These are phyloP conservation scores for Psylliodes chrysocephalus DNA, from an alignment of 2,888 invertebrate species.

Conservation along the genomic window DNA sequence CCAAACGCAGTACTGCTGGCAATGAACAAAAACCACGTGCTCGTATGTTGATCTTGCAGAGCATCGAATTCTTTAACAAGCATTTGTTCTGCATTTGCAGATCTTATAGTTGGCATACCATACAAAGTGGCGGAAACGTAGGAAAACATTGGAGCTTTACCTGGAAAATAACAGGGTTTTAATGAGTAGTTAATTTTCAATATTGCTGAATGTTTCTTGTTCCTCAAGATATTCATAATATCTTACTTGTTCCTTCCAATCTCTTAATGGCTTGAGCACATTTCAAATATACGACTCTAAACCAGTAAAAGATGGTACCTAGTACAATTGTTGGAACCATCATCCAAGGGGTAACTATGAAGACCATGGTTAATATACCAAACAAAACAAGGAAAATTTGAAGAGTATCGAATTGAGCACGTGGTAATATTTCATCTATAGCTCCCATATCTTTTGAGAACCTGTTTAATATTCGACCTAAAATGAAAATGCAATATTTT, in stretches of 20 bases:
- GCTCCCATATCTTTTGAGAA: slow-evolving; percentile 87
- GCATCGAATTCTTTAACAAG: slow-evolving; percentile 80
- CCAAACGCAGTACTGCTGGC: slow-evolving; percentile 68
- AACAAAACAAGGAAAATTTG: slow-evolving; percentile 75
- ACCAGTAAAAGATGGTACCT: slow-evolving; percentile 71
- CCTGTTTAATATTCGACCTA: slow-evolving; percentile 81
- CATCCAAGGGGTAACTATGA: slow-evolving; percentile 76
- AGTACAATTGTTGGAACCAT: slow-evolving; percentile 72
- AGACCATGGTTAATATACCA: slow-evolving; percentile 77
- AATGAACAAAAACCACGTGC: slow-evolving; percentile 71
- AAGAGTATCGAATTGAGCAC: slow-evolving; percentile 72
- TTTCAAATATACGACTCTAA: slow-evolving; percentile 73
- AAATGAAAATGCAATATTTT: too few relatives aligned
- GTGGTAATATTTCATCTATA: slow-evolving; percentile 77
- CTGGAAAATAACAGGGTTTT: slow-evolving; percentile 66
- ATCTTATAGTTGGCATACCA: slow-evolving; percentile 88
- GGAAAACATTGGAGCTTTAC: slow-evolving; percentile 89
- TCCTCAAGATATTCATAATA: neutral
- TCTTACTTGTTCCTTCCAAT: slow-evolving; percentile 67
- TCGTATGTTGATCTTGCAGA: slow-evolving; percentile 75
- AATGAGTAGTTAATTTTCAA: too few relatives aligned
- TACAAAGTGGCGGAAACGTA: slow-evolving; percentile 87
- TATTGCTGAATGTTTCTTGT: too few relatives aligned
- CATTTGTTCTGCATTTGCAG: slow-evolving; percentile 76
- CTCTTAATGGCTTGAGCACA: slow-evolving; percentile 79